phyloP scores from a whole-genome alignment of 37 sponge, comb jelly and placozoan genomes.

The Geodia barretti region DNA sequence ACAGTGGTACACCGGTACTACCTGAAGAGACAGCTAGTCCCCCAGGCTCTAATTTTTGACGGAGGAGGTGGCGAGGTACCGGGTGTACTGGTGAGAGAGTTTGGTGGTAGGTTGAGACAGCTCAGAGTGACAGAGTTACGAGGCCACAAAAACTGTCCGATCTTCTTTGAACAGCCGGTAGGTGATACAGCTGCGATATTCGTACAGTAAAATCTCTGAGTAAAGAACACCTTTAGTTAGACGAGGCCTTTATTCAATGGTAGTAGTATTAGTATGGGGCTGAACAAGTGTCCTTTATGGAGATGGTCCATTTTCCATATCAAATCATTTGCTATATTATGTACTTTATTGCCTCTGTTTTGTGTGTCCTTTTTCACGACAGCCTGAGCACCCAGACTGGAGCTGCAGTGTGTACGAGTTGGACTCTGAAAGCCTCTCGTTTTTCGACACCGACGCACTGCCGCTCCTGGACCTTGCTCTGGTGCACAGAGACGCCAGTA shows the following conservation, averaged over 20 bases:
- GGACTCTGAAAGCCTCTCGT: background rate
- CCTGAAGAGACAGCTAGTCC: background rate
- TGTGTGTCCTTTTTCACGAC: no score
- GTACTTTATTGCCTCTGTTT: no score
- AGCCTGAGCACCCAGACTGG: background rate
- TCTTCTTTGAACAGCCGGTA: background rate
- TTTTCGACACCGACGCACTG: slow-evolving; percentile 12
- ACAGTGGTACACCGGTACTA: background rate
- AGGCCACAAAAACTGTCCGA: background rate
- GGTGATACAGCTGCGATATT: background rate
- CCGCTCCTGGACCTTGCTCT: slow-evolving; percentile 12
- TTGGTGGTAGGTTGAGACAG: background rate
- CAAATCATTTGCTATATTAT: no score
- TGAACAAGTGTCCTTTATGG: no score
- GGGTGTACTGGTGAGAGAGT: background rate
- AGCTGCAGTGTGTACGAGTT: background rate
- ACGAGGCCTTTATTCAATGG: no score
- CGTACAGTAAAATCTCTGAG: no score
- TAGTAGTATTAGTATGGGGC: no score
- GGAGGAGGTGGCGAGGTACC: background rate
- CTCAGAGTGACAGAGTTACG: background rate
- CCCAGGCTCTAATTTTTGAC: background rate
- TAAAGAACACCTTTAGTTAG: no score
- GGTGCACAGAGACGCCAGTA: background rate
- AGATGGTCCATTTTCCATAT: no score